Percentiles rank a stretch among this genome's conserved stretches.
Evolutionary conservation across 2,797 vertebrate species (phyloP).

Genomic region (Tolypeutes matacus): DNA sequence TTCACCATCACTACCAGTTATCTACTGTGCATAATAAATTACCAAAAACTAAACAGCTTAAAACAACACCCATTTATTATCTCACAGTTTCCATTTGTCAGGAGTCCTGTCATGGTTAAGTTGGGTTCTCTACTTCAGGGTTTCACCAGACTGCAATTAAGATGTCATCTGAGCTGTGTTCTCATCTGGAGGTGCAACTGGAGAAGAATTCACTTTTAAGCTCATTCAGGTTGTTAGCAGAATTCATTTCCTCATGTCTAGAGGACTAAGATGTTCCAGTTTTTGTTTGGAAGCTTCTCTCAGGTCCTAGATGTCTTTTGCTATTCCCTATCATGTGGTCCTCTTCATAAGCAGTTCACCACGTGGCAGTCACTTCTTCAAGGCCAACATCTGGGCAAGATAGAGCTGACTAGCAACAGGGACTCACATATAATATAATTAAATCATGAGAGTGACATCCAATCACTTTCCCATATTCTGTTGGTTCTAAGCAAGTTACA

Average conservation of each 20-base stretch:
- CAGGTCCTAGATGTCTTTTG: background rate
- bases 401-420: background rate
- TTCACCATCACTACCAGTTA: background rate
- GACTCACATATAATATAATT: background rate
- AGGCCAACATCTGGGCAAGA: background rate
- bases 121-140: background rate
- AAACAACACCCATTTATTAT: background rate
- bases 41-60: background rate
- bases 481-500: background rate
- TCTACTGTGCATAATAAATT: background rate
- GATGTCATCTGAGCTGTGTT: background rate
- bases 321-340: accelerated
- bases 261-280: background rate
- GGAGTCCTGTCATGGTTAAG: background rate
- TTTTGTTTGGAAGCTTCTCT: background rate
- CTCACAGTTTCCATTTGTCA: background rate
- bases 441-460: background rate
- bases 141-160: background rate
- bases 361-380: background rate
- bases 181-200: background rate
- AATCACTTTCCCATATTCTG: background rate
- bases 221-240: background rate
- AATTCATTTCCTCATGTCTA: background rate
- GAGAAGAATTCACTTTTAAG: background rate
- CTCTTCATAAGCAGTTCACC: background rate